Evolutionary conservation across 2,888 invertebrate genomes (phyloP).

Genomic region (Drosophila yooni): DNA sequence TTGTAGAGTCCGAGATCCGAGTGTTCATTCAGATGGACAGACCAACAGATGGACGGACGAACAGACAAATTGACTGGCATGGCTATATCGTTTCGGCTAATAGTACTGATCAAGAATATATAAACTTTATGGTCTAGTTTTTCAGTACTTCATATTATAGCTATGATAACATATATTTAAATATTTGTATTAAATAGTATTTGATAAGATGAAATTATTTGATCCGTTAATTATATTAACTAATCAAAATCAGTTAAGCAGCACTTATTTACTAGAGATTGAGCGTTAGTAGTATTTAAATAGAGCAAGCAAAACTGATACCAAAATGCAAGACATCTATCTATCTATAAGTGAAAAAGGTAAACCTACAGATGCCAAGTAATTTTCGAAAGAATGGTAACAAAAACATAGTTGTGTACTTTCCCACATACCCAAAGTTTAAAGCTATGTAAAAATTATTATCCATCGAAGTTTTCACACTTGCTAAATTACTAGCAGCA

Average conservation of each 20-base stretch:
- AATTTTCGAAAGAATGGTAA: constrained; percentile 8
- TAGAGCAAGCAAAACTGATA: not conserved
- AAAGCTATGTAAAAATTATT: constrained; percentile 72
- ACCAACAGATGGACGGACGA: not conserved
- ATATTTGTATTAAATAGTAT: not conserved
- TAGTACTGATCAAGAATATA: not conserved
- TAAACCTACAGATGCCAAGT: not conserved
- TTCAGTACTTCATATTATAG: not conserved
- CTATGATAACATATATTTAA: not conserved
- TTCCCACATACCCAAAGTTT: constrained; percentile 74
- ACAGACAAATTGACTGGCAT: not conserved
- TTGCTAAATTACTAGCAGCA: constrained; percentile 82
- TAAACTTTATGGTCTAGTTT: not conserved
- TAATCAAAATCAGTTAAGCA: not conserved
- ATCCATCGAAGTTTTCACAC: constrained; percentile 62
- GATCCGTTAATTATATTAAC: not conserved
- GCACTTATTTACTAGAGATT: not conserved
- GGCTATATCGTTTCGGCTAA: not conserved
- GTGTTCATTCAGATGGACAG: not conserved
- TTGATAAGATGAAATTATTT: not conserved
- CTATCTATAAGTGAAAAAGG: not conserved
- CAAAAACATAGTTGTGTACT: constrained; percentile 27
- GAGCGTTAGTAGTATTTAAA: not conserved
- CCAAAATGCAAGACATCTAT: not conserved
- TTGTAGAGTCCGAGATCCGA: not conserved